Evolutionary conservation across 2,888 invertebrate genomes (phyloP).

Genomic region (Parnassius smintheus): DNA sequence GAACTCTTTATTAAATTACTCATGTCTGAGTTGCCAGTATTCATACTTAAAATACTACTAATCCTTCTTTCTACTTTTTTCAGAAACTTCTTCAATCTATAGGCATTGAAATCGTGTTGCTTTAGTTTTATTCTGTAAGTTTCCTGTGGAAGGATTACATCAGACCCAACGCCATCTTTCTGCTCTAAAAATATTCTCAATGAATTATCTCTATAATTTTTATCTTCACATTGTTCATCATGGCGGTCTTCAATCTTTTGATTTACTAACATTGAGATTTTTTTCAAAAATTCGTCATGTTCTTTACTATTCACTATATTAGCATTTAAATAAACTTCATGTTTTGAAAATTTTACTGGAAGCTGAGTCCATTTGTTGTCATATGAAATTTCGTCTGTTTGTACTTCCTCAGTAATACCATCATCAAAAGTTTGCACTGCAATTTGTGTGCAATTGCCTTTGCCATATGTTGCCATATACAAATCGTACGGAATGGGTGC

Average conservation of each 20-base stretch:
- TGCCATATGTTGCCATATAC: slow-evolving; percentile 70
- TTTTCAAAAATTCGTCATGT: slow-evolving; percentile 52
- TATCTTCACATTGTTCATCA: slow-evolving; percentile 39
- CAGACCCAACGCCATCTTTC: slow-evolving; percentile 62
- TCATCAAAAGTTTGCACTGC: slow-evolving; percentile 72
- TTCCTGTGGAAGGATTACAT: slow-evolving; percentile 57
- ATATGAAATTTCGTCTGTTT: slow-evolving; percentile 59
- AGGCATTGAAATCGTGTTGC: slow-evolving; percentile 46
- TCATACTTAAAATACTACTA: slow-evolving; percentile 52
- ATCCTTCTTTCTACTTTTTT: slow-evolving; percentile 59
- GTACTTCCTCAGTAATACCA: slow-evolving; percentile 60
- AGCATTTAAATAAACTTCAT: slow-evolving; percentile 45
- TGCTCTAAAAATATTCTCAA: slow-evolving; percentile 68
- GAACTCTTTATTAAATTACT: slow-evolving; percentile 46
- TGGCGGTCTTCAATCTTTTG: slow-evolving; percentile 33
- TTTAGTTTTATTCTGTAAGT: slow-evolving; percentile 57
- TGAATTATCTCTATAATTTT: slow-evolving; percentile 55
- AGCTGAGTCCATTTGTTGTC: slow-evolving; percentile 68
- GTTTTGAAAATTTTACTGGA: slow-evolving; percentile 66
- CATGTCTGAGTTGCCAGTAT: slow-evolving; percentile 45
- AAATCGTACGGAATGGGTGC: slow-evolving; percentile 73
- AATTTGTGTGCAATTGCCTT: slow-evolving; percentile 63
- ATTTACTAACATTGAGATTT: slow-evolving; percentile 40
- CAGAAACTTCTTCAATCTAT: slow-evolving; percentile 56
- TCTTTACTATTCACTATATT: slow-evolving; percentile 39